A percentile compares a stretch with the other conserved stretches of the same genome.
Evolutionary conservation across 2,888 invertebrate genomes (phyloP).

Genomic region (Pyrrhia umbra): DNA sequence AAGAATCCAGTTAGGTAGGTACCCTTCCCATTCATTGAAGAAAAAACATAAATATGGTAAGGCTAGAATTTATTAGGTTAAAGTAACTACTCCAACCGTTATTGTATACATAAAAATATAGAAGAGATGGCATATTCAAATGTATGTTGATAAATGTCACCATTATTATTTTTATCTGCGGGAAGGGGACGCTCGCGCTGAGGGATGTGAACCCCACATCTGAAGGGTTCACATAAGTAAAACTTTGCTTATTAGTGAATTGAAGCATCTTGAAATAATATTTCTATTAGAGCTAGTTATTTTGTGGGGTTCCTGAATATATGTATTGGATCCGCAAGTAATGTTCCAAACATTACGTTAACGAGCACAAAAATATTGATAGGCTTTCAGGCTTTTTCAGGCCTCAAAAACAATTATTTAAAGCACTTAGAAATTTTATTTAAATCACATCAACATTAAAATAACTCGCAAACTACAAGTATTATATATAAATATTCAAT

Average conservation of each 20-base stretch:
- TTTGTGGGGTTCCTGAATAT: background rate
- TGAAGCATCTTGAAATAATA: slow-evolving; percentile 43
- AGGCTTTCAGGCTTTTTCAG: background rate
- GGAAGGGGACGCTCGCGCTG: slow-evolving; percentile 41
- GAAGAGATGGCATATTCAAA: slow-evolving; percentile 31
- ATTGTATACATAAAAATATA: slow-evolving; percentile 22
- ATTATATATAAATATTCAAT: background rate
- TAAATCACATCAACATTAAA: no score
- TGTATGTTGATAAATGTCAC: slow-evolving; percentile 50
- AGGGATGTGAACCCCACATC: slow-evolving; percentile 49
- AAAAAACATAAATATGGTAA: background rate
- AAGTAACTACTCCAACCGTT: background rate
- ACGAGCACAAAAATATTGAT: no score
- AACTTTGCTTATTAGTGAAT: slow-evolving; percentile 57
- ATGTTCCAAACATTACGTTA: no score
- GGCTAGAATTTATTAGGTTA: background rate
- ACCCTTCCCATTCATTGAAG: background rate
- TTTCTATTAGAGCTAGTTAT: slow-evolving; percentile 9
- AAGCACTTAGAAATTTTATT: background rate
- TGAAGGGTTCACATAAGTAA: slow-evolving; percentile 52
- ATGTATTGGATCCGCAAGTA: background rate
- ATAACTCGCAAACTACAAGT: no score
- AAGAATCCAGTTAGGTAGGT: background rate
- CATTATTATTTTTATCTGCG: slow-evolving; percentile 55
- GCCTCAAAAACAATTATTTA: background rate